Conservation (phyloP, 2,797 vertebrate genomes). For the Lepus townsendii region DNA sequence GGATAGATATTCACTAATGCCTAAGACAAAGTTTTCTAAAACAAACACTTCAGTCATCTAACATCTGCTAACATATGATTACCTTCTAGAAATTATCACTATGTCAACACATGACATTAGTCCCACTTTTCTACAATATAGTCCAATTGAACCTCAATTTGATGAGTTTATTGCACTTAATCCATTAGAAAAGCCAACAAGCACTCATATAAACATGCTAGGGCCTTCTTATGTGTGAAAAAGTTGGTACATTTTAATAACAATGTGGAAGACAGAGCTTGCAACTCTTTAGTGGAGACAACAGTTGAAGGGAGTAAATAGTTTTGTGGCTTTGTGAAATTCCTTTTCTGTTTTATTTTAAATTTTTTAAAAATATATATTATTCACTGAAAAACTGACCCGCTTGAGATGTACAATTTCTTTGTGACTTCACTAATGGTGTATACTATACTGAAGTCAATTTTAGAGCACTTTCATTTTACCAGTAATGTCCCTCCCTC, state of each 20-base stretch:
- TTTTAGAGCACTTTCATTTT: neutral
- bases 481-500: neutral
- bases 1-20: too few species aligned
- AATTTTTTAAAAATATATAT: neutral
- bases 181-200: neutral
- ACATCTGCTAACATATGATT: neutral
- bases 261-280: neutral
- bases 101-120: neutral
- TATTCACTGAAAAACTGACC: neutral
- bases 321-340: neutral
- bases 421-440: neutral
- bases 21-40: neutral
- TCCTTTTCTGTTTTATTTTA: neutral
- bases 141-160: neutral
- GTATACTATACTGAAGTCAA: neutral
- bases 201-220: neutral
- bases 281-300: neutral
- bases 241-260: neutral
- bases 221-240: neutral
- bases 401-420: neutral
- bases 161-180: neutral
- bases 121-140: neutral
- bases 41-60: constrained; percentile 13
- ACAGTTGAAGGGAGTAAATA: neutral
- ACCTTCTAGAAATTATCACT: neutral